These are phyloP conservation scores for Eurois occulta DNA, from an alignment of 2,888 invertebrate genomes.

Conservation along the genomic window DNA sequence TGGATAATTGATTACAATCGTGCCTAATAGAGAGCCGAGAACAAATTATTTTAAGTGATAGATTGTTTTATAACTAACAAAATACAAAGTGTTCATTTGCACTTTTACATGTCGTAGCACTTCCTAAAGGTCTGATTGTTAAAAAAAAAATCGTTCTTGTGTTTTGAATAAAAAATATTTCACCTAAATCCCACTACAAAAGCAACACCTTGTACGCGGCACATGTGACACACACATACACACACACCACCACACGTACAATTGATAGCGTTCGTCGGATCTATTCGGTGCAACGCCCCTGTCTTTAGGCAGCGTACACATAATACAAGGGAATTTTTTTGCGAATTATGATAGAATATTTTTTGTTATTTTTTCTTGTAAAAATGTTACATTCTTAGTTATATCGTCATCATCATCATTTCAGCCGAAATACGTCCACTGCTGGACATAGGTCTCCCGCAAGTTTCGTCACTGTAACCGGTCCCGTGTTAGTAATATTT, in stretches of 20 bases:
- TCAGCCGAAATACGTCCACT: too few relatives aligned
- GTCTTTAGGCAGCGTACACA: conserved; percentile 75
- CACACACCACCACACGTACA: conserved; percentile 73
- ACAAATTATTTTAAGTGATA: neutral
- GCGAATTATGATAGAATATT: conserved; percentile 9
- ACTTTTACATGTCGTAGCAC: neutral
- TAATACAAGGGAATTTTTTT: conserved; percentile 24
- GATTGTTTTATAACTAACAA: neutral
- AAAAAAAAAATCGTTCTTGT: neutral
- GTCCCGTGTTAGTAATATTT: too few relatives aligned
- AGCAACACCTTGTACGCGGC: conserved; percentile 68
- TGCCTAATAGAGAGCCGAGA: neutral
- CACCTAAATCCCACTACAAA: conserved; percentile 26
- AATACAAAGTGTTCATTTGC: neutral
- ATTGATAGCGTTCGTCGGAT: conserved; percentile 86
- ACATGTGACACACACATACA: conserved; percentile 79
- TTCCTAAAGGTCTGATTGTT: neutral
- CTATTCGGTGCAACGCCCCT: conserved; percentile 90
- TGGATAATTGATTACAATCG: neutral
- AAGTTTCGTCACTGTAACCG: too few relatives aligned
- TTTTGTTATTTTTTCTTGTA: neutral
- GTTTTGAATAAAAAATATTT: neutral
- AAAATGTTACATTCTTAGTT: too few relatives aligned
- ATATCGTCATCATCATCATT: neutral
- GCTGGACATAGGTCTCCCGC: too few relatives aligned